Evolutionary conservation across 2,888 invertebrate species (phyloP).

Genomic region (Leuctra nigra): DNA sequence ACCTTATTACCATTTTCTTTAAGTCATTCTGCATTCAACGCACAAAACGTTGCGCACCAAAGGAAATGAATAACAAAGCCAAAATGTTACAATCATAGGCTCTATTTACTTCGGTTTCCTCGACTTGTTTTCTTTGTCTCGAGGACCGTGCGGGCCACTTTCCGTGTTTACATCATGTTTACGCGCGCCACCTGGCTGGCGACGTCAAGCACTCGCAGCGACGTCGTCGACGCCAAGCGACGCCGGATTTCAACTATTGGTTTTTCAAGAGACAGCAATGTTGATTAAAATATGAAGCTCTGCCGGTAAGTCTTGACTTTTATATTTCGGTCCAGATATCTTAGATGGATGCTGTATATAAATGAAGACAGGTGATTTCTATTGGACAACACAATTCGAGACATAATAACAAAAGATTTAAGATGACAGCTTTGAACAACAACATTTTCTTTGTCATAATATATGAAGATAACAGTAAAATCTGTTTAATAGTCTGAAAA

Average conservation of each 20-base stretch:
- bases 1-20: constrained; percentile 4
- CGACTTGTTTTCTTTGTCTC: not conserved
- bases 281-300: too few species aligned
- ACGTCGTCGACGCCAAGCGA: not conserved
- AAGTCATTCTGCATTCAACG: constrained; percentile 20
- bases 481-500: too few species aligned
- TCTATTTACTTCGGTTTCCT: not conserved
- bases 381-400: too few species aligned
- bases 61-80: constrained; percentile 21
- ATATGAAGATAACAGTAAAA: too few species aligned
- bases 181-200: not conserved
- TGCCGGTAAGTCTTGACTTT: too few species aligned
- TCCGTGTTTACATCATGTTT: not conserved
- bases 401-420: too few species aligned
- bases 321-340: too few species aligned
- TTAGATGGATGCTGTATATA: too few species aligned
- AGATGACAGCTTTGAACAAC: too few species aligned
- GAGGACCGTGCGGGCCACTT: not conserved
- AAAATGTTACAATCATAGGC: not conserved
- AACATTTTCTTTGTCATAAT: too few species aligned
- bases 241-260: not conserved
- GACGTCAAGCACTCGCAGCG: not conserved
- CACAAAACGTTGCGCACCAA: constrained; percentile 5
- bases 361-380: too few species aligned
- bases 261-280: too few species aligned